Percentiles rank a stretch among this genome's conserved stretches.
These are phyloP conservation scores for Eriosoma lanigerum DNA, from an alignment of 1,140 invertebrate species.

Conservation along the genomic window DNA sequence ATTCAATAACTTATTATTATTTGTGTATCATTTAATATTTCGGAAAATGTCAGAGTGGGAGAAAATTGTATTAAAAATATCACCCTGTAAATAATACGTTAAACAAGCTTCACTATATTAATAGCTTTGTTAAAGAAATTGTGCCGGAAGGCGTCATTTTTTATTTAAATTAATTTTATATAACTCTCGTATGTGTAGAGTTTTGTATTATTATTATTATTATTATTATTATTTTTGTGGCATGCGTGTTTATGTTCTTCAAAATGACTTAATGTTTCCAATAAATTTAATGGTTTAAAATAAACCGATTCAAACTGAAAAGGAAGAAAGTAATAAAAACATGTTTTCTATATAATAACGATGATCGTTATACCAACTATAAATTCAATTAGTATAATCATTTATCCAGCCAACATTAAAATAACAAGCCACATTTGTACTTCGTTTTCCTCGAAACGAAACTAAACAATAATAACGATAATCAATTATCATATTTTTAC, in stretches of 20 bases:
- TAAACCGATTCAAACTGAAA: conserved; percentile 20
- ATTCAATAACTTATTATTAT: no score
- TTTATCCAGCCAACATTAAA: conserved; percentile 21
- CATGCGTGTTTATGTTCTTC: neutral
- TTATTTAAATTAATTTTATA: conserved; percentile 26
- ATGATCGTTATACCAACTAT: conserved; percentile 27
- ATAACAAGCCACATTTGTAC: conserved; percentile 15
- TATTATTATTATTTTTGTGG: neutral
- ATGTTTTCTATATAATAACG: neutral
- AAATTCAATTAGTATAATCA: conserved; percentile 39
- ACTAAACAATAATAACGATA: neutral
- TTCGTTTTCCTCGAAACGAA: neutral
- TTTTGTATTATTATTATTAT: conserved; percentile 13
- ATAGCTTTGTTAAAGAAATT: conserved; percentile 17
- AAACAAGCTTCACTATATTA: no score
- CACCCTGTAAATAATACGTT: no score
- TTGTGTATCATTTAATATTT: no score
- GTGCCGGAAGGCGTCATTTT: conserved; percentile 20
- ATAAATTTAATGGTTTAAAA: conserved; percentile 43
- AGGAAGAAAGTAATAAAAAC: conserved; percentile 40
- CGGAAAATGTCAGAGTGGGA: no score
- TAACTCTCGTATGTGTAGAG: neutral
- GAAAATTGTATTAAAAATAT: no score
- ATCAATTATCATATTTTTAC: conserved; percentile 21
- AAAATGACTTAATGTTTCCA: conserved; percentile 27